phyloP scores from a whole-genome alignment of 2,797 vertebrate species.

The Heterohyrax brucei region DNA sequence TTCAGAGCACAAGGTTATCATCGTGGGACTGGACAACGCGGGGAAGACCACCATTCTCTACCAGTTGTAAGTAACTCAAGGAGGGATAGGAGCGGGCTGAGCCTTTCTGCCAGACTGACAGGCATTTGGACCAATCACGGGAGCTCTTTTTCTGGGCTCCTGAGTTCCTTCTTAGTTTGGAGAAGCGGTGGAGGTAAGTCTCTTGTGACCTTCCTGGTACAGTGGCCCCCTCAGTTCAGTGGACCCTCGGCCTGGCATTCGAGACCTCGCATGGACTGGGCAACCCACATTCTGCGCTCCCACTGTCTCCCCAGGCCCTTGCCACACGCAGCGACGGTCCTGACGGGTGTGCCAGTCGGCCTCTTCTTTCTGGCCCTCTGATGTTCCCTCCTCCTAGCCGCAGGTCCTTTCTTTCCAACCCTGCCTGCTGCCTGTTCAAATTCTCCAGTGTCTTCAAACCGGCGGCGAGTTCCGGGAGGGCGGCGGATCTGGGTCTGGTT shows the following conservation, averaged over 20 bases:
- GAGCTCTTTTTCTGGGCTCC: background rate
- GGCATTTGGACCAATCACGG: constrained; percentile 53
- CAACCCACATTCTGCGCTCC: background rate
- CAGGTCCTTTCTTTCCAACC: background rate
- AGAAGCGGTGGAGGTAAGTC: background rate
- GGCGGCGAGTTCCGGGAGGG: too few relatives aligned
- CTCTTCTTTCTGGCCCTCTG: background rate
- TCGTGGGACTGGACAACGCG: constrained; percentile 95
- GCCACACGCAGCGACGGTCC: background rate
- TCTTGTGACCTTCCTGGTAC: background rate
- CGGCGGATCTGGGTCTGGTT: background rate
- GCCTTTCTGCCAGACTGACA: constrained; percentile 2
- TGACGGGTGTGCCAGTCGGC: too few relatives aligned
- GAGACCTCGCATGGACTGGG: background rate
- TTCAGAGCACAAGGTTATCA: constrained; percentile 95
- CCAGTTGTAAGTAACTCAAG: constrained; percentile 92
- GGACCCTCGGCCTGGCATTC: background rate
- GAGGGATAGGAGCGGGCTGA: background rate
- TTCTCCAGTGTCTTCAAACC: background rate
- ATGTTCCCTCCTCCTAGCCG: background rate
- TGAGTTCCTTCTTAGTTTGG: background rate
- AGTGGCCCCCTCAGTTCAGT: background rate
- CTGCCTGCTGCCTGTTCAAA: background rate
- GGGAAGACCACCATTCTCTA: constrained; percentile 95
- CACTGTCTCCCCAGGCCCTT: background rate